A percentile compares a stretch with the other conserved stretches of the same genome.
These are phyloP conservation scores for Volucella inflata DNA, from an alignment of 2,888 invertebrate species.

Conservation along the genomic window DNA sequence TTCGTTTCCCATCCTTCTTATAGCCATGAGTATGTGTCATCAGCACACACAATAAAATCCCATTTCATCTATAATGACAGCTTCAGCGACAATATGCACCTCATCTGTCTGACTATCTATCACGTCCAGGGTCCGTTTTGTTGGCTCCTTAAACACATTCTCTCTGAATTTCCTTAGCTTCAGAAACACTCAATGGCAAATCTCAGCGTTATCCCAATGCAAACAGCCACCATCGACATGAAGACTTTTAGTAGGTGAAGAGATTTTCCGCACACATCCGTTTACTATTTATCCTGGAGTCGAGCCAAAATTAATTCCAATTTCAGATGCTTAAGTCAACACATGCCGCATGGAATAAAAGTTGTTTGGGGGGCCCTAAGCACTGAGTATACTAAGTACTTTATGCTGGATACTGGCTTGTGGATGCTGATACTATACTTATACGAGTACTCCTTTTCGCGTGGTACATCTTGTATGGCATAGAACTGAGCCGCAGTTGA, in stretches of 20 bases:
- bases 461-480: not conserved
- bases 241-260: conserved; percentile 65
- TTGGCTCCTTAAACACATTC: conserved; percentile 25
- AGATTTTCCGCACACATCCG: conserved; percentile 75
- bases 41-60: conserved; percentile 61
- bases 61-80: conserved; percentile 63
- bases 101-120: conserved; percentile 64
- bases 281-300: conserved; percentile 76
- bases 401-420: no score
- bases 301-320: conserved; percentile 76
- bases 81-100: conserved; percentile 35
- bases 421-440: not conserved
- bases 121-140: conserved; percentile 54
- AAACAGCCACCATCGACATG: conserved; percentile 66
- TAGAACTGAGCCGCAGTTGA: conserved; percentile 52
- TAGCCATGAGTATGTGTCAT: conserved; percentile 6
- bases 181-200: conserved; percentile 39
- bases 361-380: not conserved
- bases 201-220: conserved; percentile 56
- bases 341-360: conserved; percentile 74
- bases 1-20: conserved; percentile 2
- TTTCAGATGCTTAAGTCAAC: conserved; percentile 75
- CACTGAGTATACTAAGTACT: no score
- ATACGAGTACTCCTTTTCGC: conserved; percentile 3
- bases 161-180: conserved; percentile 4